Evolutionary conservation across 2,797 vertebrate genomes (phyloP), one percentile per base, ranked within the genome.

Genomic region (Cyclopterus lumpus): DNA sequence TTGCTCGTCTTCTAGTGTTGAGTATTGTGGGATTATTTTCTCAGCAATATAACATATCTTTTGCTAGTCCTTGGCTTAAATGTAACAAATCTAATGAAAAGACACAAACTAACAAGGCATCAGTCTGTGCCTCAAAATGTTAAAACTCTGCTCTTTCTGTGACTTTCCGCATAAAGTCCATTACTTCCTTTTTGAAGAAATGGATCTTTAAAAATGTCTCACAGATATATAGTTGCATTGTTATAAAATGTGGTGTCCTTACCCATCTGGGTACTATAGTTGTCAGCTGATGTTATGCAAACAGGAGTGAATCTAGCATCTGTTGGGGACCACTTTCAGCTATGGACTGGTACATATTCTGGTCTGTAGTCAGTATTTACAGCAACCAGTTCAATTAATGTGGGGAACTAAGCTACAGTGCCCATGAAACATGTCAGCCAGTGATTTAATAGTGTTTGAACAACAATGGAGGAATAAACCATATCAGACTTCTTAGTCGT

Each of bases 1-100:
- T 66, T 67, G 48, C 54, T 73, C 10, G 7, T 63, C 15, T 67
- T 59, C 54, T 75, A 9, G 9, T 66, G 9, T 60, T 26, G 1
- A 65, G 10, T 34, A 36, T 77, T 32, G 8, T 16, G 34, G 12
- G 8, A 54, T 74, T 48, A 30, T 66, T 72, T 20, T 71, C 42
- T 71, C 26, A 62, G 40, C 18, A 58, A 42, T 9, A 42, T 9
- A 53, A 36, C 6, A 1, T 40, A 20, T 40, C 34, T 68, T 65
- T 18, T 64, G 2, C 67, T 16, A 24, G 46, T 18, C 6, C 4
- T 57, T 30, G 14, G 22, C 7, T 46, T 42, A 22, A 0, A 42
- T 26, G 6, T 57, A 28, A 4, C n/a, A n/a, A n/a, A n/a, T n/a
- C n/a, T n/a, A n/a, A n/a, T n/a, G n/a, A n/a, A n/a, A n/a, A n/a